phyloP scores from a whole-genome alignment of 2,888 invertebrate species.

The Eutolmus rufibarbis region DNA sequence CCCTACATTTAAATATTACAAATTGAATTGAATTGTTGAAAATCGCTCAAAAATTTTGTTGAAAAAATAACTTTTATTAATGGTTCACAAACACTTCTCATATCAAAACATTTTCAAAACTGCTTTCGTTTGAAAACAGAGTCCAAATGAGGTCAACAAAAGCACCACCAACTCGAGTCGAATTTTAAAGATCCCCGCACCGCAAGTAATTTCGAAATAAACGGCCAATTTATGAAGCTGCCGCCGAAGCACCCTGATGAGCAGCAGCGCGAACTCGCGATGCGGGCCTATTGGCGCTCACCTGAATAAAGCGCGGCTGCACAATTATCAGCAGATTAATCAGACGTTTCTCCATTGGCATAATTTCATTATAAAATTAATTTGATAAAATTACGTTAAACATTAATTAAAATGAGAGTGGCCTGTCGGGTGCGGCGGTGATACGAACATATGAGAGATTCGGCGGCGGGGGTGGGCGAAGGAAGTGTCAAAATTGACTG shows the following conservation, averaged over 20 bases:
- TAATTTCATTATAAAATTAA: constrained; percentile 35
- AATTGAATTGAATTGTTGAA: too few species aligned
- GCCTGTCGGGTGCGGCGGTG: not conserved
- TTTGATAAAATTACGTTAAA: constrained; percentile 38
- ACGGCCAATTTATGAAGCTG: not conserved
- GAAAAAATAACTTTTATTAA: too few species aligned
- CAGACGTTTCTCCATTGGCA: constrained; percentile 23
- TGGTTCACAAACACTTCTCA: too few species aligned
- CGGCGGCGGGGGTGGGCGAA: not conserved
- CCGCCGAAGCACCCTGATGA: not conserved
- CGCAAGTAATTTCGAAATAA: not conserved
- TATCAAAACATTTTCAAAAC: not conserved
- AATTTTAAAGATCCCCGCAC: not conserved
- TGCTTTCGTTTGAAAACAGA: not conserved
- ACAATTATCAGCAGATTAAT: constrained; percentile 36
- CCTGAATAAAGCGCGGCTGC: not conserved
- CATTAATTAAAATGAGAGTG: constrained; percentile 24
- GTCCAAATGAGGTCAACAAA: not conserved
- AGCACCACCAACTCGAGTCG: not conserved
- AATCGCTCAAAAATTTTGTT: too few species aligned
- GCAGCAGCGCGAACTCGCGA: not conserved
- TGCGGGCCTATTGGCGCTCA: not conserved
- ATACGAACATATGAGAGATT: not conserved
- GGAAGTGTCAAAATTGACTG: constrained; percentile 37
- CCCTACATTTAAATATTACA: too few species aligned